Evolutionary conservation across 2,113 vertebrate genomes (phyloP), one percentile per base, ranked within the genome.

Genomic region (Miniopterus natalensis): DNA sequence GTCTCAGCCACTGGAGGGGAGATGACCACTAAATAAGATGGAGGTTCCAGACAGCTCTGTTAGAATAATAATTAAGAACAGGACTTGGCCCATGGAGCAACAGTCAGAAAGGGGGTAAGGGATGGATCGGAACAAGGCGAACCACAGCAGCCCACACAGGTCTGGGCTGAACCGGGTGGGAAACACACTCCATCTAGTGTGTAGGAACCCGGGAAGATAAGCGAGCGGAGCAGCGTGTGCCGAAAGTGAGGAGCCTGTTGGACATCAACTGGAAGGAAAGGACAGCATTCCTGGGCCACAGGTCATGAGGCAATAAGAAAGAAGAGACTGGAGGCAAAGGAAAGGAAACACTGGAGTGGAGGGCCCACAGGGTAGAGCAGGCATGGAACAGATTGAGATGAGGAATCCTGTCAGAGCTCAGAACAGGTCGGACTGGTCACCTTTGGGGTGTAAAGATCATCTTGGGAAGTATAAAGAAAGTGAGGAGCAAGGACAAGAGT

Each of bases 111-210:
- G 73, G 29, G 36, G 36, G 47, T 10, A n/a, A 49, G 31, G 51
- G 55, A 36, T 47, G 13, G 75, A 18, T 23, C 5, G 61, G 65
- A 55, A 59, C 47, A 8, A 29, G 68, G 51, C 77, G 55, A 15
- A 14, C 12, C 2, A 9, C 18, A 70, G 81, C 49, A 75, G 12
- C 9, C 51, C 45, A 51, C 1, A 1, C 6, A 45, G 55, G 47
- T 51, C 81, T n/a, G 31, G 42, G 40, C 29, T 7, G 3, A 57
- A 29, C n/a, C 3, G 27, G 36, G 42, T 59, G 70, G 55, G 57
- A 31, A 25, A 27, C 1, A 11, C 4, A 10, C 13, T 9, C 7
- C 6, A 8, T 0, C 8, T 3, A 45, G 66, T 0, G 1, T 61
- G 57, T 1, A 63, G 78, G 61, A 63, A 49, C 14, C 49, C 5